Base-by-base conservation (phyloP, 2,113 vertebrate genomes). In the Microtus ochrogaster region DNA sequence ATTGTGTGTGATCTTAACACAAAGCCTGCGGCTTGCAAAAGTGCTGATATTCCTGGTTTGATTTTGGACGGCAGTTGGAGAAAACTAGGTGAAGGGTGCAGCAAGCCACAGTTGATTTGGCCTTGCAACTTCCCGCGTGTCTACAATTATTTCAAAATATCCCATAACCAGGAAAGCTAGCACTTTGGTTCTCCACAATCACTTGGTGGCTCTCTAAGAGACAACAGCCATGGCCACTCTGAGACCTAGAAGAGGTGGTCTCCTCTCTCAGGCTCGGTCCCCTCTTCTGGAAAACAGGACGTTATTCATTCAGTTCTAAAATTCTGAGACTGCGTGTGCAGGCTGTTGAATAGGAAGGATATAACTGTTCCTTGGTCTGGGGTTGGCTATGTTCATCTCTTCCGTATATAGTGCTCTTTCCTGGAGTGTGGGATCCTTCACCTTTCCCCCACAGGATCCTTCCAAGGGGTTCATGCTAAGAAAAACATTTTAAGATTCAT, bases 111-210 rank as follows among this genome's bases (percentile, higher is more conserved):
- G 19, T 87, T 49, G 22, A 26, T 89, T 91, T 86, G 61, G 17
- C 78, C 73, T 58, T 87, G 47, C 4, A 93, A 47, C 14, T 92
- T 73, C 19, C 74, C 73, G 1, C 41, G 28, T 28, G 28, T 87
- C 63, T 83, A 55, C 30, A 78, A 68, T 83, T 81, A 83, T 88
- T 89, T 90, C 11, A 93, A 73, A 94, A 81, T 55, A 68, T 21
- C 76, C 52, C 2, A 28, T 52, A 83, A 89, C 17, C 36, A 79
- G 41, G 73, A 74, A 7, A 65, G 90, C 8, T 47, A 58, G 77
- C 44, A 72, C 73, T 30, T 39, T 26, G 33, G 41, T 3, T 28
- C 49, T 5, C 52, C 21, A 30, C 10, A 6, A 24, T 47, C 44
- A 3, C n/a, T 63, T 17, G 22, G 8, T 87, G 36, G 9, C 13